Evolutionary conservation across 2,797 vertebrate genomes (phyloP).

Genomic region (Bradypodion pumilum): DNA sequence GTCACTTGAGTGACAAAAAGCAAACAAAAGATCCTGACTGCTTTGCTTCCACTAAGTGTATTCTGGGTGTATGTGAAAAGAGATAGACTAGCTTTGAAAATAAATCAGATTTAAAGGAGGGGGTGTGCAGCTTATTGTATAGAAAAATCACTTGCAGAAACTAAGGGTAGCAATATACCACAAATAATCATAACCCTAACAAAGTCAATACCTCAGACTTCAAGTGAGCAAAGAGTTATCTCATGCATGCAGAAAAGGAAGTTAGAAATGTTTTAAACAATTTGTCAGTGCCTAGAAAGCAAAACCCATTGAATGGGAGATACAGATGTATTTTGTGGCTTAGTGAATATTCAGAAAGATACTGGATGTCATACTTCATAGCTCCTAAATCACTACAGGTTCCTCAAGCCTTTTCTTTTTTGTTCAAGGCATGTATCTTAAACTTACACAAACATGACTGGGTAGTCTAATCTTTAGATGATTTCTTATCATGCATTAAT

Average conservation of each 20-base stretch:
- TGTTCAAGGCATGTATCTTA: too few species aligned
- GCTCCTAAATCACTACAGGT: neutral
- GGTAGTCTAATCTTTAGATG: too few species aligned
- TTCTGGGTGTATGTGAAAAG: neutral
- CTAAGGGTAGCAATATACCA: neutral
- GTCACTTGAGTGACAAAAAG: constrained; percentile 34
- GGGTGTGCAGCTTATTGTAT: neutral
- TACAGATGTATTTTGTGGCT: neutral
- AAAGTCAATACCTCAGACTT: neutral
- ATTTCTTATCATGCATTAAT: too few species aligned
- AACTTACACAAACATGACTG: too few species aligned
- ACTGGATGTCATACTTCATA: neutral
- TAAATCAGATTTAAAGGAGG: constrained; percentile 18
- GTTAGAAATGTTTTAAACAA: neutral
- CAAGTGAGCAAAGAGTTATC: neutral
- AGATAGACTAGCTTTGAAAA: constrained; percentile 33
- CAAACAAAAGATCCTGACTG: constrained; percentile 34
- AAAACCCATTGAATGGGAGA: neutral
- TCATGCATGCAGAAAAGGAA: constrained; percentile 16
- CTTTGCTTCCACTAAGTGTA: constrained; percentile 15
- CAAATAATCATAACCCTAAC: neutral
- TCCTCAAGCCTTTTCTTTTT: neutral
- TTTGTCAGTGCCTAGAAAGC: neutral
- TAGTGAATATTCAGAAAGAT: accelerated
- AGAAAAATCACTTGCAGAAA: neutral